phyloP scores from a whole-genome alignment of 2,888 invertebrate species.

The Drosophila koepferae region DNA sequence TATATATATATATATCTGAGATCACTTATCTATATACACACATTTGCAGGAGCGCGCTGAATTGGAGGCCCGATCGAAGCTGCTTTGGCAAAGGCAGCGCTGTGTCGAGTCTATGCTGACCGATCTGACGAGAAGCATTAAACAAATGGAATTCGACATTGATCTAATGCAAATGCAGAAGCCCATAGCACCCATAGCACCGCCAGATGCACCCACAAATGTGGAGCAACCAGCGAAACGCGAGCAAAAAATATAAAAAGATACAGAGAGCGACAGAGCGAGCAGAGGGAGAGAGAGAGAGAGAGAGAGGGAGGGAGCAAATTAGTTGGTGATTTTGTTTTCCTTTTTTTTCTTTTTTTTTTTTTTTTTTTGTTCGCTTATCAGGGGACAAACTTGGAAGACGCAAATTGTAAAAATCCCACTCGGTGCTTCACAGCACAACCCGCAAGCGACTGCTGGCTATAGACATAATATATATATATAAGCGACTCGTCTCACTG shows the following conservation, averaged over 20 bases:
- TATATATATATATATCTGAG: not conserved
- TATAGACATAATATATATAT: conserved; percentile 16
- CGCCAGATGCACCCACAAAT: not conserved
- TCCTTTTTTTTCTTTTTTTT: conserved; percentile 11
- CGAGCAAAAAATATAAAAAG: conserved; percentile 24
- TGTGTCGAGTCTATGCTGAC: conserved; percentile 48
- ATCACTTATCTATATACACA: not conserved
- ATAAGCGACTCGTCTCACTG: conserved; percentile 27
- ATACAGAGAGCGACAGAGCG: not conserved
- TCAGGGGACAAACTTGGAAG: conserved; percentile 15
- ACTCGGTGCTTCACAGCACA: conserved; percentile 43
- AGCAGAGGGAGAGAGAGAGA: conserved; percentile 8
- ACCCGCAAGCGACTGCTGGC: conserved; percentile 7
- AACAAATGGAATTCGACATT: conserved; percentile 59
- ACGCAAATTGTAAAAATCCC: conserved; percentile 17
- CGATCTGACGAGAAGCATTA: conserved; percentile 60
- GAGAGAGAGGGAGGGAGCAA: conserved; percentile 30
- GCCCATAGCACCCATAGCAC: not conserved
- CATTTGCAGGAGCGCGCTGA: conserved; percentile 43
- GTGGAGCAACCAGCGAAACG: not conserved
- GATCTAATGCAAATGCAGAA: conserved; percentile 17
- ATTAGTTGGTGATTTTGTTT: conserved; percentile 35
- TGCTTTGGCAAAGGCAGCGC: conserved; percentile 41
- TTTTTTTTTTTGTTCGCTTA: conserved; percentile 17
- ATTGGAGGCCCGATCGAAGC: conserved; percentile 12